Conservation (phyloP, 2,113 vertebrate genomes). For the Prinia subflava region DNA sequence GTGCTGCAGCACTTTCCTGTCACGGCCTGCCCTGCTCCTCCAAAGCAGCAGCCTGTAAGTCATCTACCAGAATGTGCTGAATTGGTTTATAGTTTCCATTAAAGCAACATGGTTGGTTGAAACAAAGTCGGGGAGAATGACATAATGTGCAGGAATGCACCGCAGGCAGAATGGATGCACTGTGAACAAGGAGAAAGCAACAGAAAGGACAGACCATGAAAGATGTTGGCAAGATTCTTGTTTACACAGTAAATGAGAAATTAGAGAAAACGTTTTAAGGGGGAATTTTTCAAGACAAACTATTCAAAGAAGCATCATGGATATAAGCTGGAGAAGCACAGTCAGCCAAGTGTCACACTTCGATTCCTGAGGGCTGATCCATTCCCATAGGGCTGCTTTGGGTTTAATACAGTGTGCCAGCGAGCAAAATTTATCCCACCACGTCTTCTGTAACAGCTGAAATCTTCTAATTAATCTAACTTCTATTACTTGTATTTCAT, state of each 20-base stretch:
- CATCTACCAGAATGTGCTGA: constrained; percentile 33
- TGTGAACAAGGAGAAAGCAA: neutral
- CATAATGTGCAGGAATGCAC: neutral
- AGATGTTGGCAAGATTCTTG: neutral
- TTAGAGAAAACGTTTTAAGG: neutral
- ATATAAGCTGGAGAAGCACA: neutral
- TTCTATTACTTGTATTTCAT: neutral
- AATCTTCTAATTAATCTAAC: neutral
- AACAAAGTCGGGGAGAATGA: neutral
- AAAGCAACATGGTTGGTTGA: constrained; percentile 2
- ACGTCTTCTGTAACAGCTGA: neutral
- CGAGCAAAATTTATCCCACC: neutral
- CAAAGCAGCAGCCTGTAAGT: constrained; percentile 44
- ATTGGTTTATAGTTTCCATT: constrained; percentile 7
- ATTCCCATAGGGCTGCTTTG: neutral
- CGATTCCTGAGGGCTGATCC: neutral
- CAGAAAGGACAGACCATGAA: neutral
- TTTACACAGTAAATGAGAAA: neutral
- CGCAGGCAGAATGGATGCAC: neutral
- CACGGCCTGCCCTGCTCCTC: constrained; percentile 62
- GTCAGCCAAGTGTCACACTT: neutral
- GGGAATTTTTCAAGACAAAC: neutral
- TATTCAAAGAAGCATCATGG: neutral
- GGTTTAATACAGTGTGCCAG: neutral
- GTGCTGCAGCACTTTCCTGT: constrained; percentile 46